Base-by-base conservation (phyloP, 2,113 vertebrate species). In the Trochalopteron elliotii region DNA sequence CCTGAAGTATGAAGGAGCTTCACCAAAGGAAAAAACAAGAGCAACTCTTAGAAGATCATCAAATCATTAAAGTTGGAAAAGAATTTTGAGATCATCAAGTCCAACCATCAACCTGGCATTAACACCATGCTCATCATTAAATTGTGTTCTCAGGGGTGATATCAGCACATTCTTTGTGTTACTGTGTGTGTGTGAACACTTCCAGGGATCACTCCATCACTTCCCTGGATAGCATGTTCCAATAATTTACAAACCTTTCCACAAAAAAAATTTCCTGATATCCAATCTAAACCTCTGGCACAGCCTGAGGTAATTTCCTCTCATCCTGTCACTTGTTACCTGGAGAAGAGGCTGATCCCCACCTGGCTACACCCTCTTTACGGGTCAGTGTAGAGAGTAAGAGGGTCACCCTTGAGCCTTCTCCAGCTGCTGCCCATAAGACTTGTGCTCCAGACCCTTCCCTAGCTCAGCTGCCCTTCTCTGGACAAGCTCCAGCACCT, bases 131-230 rank as follows among this genome's bases (percentile, higher is more conserved):
- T 42, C 35, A 42, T 49, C 35, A 49, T 11, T 56, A 21, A 77
- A 42, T 33, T 15, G 10, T 28, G 12, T 28, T 49, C 42, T 56
- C 49, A 37, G 35, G 15, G 37, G 30, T 53, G 22, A 35, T 40
- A 49, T 7, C 31, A 0, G 0, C 49, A 23, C 0, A 0, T 61
- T 27, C 71, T 55, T 55, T 68, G n/a, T n/a, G n/a, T n/a, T n/a
- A n/a, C n/a, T n/a, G n/a, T n/a, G n/a, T n/a, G n/a, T n/a, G n/a
- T n/a, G n/a, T n/a, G 7, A 61, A 55, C 4, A 16, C 12, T 77
- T 16, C 25, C 49, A 44, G 25, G 35, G 22, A 28, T 44, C 64
- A 50, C 35, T 56, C 49, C 35, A 31, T 53, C 15, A 42, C 30
- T 69, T 42, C 35, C 17, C 27, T 76, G 79, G 31, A 19, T 18